These are phyloP conservation scores for Neopipo cinnamomea DNA, from an alignment of 2,113 vertebrate genomes.

Conservation along the genomic window DNA sequence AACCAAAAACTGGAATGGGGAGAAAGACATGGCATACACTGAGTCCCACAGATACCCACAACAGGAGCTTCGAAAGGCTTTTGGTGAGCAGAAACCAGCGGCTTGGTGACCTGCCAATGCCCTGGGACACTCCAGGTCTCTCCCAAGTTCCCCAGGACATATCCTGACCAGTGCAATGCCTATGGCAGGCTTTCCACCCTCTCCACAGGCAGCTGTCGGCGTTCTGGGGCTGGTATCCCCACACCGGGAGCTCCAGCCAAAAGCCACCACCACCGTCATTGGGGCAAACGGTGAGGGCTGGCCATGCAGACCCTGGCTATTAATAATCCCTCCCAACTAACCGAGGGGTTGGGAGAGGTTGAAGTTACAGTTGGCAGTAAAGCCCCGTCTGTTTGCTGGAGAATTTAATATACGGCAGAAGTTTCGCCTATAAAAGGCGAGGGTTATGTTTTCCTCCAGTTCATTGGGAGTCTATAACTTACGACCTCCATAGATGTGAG, in stretches of 20 bases:
- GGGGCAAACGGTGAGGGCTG: not conserved
- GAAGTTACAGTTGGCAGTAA: conserved; percentile 72
- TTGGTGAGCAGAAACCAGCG: not conserved
- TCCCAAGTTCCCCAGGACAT: not conserved
- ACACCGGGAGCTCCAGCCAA: not conserved
- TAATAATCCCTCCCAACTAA: conserved; percentile 45
- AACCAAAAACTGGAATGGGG: rapidly evolving
- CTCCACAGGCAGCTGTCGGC: not conserved
- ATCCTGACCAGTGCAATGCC: rapidly evolving
- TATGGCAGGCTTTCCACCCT: not conserved
- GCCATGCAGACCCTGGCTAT: not conserved
- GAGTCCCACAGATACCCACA: rapidly evolving
- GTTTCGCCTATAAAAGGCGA: conserved; percentile 73
- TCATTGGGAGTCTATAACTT: conserved; percentile 64
- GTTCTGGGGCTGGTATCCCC: not conserved
- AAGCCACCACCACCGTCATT: not conserved
- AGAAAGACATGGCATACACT: rapidly evolving
- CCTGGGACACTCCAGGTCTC: no score
- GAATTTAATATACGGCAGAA: conserved; percentile 74
- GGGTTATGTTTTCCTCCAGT: conserved; percentile 59
- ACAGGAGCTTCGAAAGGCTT: not conserved
- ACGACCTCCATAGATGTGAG: conserved; percentile 75
- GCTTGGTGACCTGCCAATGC: rapidly evolving
- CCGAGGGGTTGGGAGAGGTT: conserved; percentile 59
- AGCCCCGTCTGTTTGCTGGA: conserved; percentile 56